These are phyloP conservation scores for Pachypeltis micranthus DNA, from an alignment of 1,140 invertebrate species.

Conservation along the genomic window DNA sequence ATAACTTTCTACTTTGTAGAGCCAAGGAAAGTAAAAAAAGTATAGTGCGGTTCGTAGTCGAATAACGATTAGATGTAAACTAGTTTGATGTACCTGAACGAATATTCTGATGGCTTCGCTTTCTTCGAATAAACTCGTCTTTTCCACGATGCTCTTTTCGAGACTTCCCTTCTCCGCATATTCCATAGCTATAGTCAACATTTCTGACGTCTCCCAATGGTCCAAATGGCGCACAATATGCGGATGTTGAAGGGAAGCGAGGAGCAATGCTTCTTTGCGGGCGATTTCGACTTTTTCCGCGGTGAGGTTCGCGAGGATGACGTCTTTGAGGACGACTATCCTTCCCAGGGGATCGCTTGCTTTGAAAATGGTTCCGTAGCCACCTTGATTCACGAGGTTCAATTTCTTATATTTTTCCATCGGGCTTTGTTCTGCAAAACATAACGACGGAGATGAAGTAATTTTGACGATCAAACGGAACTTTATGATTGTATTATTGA, in stretches of 20 bases:
- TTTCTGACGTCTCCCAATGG: neutral
- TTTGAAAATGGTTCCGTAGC: neutral
- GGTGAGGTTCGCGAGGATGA: neutral
- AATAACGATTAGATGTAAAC: too few species aligned
- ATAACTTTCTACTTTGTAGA: too few species aligned
- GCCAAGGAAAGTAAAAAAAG: too few species aligned
- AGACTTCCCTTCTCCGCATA: neutral
- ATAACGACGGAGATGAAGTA: too few species aligned
- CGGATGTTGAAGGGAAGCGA: neutral
- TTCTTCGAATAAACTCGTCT: neutral
- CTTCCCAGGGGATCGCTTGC: neutral
- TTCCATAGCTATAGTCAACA: neutral
- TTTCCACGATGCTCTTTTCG: neutral
- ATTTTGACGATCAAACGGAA: too few species aligned
- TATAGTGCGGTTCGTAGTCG: too few species aligned
- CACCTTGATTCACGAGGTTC: neutral
- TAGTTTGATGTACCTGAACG: conserved; percentile 1
- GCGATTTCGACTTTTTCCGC: neutral
- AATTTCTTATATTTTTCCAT: neutral
- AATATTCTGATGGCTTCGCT: neutral
- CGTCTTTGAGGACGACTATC: neutral
- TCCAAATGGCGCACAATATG: neutral
- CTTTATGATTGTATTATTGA: too few species aligned
- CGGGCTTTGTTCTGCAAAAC: too few species aligned
- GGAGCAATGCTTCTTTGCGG: neutral